Percentiles rank a stretch among this genome's conserved stretches.
phyloP scores from a whole-genome alignment of 2,888 invertebrate species.

The Nomada fucata region DNA sequence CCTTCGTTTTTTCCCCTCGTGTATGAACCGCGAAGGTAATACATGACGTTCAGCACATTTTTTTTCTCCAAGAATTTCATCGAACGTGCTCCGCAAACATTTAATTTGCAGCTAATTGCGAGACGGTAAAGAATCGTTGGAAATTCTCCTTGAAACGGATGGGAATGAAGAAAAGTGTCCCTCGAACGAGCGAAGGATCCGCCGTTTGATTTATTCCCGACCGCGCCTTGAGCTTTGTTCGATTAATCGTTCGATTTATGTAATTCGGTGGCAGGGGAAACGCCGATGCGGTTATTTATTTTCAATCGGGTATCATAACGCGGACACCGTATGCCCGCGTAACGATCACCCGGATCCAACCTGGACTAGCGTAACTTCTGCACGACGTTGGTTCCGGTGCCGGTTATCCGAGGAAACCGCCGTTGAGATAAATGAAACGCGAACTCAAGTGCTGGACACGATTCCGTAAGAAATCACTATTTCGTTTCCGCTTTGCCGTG shows the following conservation, averaged over 20 bases:
- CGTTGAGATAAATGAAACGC: slow-evolving; percentile 32
- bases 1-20: neutral
- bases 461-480: neutral
- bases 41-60: no score
- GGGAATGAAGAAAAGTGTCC: neutral
- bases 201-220: neutral
- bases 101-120: neutral
- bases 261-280: slow-evolving; percentile 32
- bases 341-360: slow-evolving; percentile 34
- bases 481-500: neutral
- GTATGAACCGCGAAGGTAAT: neutral
- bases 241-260: slow-evolving; percentile 21
- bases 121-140: neutral
- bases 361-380: slow-evolving; percentile 13
- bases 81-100: neutral
- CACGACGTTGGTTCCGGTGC: slow-evolving; percentile 41
- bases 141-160: neutral
- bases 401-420: slow-evolving; percentile 38
- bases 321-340: slow-evolving; percentile 33
- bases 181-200: slow-evolving; percentile 14
- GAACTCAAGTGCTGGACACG: no score
- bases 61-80: neutral
- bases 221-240: neutral
- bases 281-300: slow-evolving; percentile 15
- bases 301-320: slow-evolving; percentile 31